These are phyloP conservation scores for Distichodus sexfasciatus DNA, from an alignment of 2,797 vertebrate species.

Conservation along the genomic window DNA sequence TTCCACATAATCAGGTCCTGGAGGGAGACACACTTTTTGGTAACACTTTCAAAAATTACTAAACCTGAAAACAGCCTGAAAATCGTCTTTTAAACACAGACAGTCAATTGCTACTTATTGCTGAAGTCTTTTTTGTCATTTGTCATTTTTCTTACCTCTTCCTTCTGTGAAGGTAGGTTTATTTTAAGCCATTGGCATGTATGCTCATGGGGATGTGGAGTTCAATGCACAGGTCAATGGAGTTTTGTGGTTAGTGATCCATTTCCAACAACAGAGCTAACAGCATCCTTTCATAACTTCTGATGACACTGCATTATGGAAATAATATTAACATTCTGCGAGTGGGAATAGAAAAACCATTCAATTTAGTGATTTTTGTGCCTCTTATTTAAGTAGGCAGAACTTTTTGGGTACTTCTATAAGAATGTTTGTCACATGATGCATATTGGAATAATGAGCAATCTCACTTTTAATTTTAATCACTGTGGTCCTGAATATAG, in stretches of 20 bases:
- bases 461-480: constrained; percentile 11
- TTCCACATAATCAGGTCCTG: constrained; percentile 42
- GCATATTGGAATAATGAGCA: constrained; percentile 4
- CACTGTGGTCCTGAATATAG: constrained; percentile 36
- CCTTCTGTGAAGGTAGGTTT: constrained; percentile 10
- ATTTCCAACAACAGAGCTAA: neutral
- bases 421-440: neutral
- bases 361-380: no score
- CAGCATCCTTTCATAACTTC: constrained; percentile 6
- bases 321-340: neutral
- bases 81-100: constrained; percentile 25
- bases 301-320: neutral
- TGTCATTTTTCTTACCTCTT: neutral
- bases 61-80: constrained; percentile 22
- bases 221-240: constrained; percentile 34
- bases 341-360: no score
- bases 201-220: constrained; percentile 20
- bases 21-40: constrained; percentile 43
- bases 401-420: no score
- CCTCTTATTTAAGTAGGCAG: no score
- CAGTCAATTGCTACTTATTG: constrained; percentile 28
- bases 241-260: constrained; percentile 22
- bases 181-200: constrained; percentile 27
- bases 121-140: constrained; percentile 8
- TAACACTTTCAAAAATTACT: constrained; percentile 40